Percentiles rank a stretch among this genome's conserved stretches.
phyloP scores from a whole-genome alignment of 2,888 invertebrate species.

The Lasioglossum morio region DNA sequence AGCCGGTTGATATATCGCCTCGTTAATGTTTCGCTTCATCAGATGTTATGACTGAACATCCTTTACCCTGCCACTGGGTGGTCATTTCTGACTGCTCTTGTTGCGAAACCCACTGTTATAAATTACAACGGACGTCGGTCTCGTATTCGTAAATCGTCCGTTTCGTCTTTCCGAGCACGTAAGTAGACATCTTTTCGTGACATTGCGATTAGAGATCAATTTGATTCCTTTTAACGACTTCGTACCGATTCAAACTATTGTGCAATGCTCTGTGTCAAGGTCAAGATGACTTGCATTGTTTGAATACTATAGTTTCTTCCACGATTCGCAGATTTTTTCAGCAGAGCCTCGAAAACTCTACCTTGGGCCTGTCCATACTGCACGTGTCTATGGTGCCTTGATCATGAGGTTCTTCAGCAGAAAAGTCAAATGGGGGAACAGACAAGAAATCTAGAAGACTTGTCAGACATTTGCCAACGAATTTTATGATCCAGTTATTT shows the following conservation, averaged over 20 bases:
- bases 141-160: conserved; percentile 62
- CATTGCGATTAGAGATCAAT: conserved; percentile 53
- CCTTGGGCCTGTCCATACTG: neutral
- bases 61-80: conserved; percentile 82
- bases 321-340: neutral
- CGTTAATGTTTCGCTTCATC: conserved; percentile 83
- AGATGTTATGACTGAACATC: conserved; percentile 82
- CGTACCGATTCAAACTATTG: conserved; percentile 41
- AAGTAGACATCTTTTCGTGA: conserved; percentile 39
- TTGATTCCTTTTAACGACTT: conserved; percentile 34
- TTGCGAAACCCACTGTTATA: conserved; percentile 78
- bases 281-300: neutral
- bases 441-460: too few species aligned
- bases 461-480: too few species aligned
- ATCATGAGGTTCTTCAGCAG: neutral
- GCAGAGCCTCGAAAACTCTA: neutral
- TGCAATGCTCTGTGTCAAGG: neutral
- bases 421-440: neutral
- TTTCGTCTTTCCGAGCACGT: conserved; percentile 62
- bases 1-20: conserved; percentile 80
- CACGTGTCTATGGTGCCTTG: neutral
- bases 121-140: conserved; percentile 71
- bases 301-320: neutral
- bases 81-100: conserved; percentile 81
- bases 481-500: too few species aligned